A percentile compares a stretch with the other conserved stretches of the same genome.
Conservation (phyloP, 2,797 vertebrate species). For the Eulemur rubriventer region DNA sequence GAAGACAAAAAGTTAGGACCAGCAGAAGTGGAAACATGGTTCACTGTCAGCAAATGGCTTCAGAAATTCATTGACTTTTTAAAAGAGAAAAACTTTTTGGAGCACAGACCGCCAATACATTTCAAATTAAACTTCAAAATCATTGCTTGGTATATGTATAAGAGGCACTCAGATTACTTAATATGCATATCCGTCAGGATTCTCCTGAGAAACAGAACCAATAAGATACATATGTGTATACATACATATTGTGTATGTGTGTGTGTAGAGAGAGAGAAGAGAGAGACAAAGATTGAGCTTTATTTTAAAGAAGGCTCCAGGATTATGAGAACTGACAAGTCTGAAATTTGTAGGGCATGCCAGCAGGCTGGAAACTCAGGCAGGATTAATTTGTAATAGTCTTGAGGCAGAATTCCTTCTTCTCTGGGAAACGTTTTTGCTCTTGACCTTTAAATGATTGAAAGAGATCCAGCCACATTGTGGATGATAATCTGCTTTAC, state of each 20-base stretch:
- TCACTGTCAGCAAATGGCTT: not conserved
- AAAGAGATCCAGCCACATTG: not conserved
- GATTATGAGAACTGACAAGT: not conserved
- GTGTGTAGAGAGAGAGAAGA: not conserved
- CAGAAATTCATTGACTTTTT: constrained; percentile 9
- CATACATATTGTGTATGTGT: not conserved
- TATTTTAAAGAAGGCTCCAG: not conserved
- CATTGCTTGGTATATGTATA: not conserved
- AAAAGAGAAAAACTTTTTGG: not conserved
- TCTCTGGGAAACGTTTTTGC: not conserved
- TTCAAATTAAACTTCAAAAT: constrained; percentile 14
- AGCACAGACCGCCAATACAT: not conserved
- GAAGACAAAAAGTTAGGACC: not conserved
- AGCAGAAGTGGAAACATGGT: not conserved
- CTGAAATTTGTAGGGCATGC: not conserved
- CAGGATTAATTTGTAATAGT: not conserved
- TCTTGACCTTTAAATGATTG: not conserved
- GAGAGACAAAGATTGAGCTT: not conserved
- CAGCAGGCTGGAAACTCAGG: not conserved
- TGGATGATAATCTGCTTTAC: not conserved
- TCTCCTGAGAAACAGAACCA: not conserved
- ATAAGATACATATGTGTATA: not conserved
- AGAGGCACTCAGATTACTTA: not conserved
- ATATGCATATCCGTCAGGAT: not conserved
- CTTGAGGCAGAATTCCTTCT: not conserved